Percentiles rank a stretch among this genome's conserved stretches.
Conservation (phyloP, 53 echinoderm and acorn worm species). For the Luidia sarsii region DNA sequence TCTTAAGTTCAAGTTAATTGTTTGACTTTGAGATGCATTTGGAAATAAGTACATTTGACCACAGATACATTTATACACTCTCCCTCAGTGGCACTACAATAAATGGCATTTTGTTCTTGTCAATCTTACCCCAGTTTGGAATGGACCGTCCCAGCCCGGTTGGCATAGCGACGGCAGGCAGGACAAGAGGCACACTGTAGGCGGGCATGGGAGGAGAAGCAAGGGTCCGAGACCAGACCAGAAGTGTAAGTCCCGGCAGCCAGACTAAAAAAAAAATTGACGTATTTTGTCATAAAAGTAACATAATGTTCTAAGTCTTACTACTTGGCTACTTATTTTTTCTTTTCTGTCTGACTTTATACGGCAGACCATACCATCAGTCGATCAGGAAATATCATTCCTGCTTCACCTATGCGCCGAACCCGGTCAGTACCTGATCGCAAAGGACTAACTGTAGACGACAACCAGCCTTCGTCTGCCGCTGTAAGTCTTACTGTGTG, state of each 20-base stretch:
- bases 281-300: no score
- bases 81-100: no score
- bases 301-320: no score
- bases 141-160: conserved; percentile 6
- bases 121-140: not conserved
- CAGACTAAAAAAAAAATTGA: not conserved
- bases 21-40: no score
- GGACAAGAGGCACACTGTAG: conserved; percentile 13
- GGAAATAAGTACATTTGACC: no score
- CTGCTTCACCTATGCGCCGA: conserved; percentile 18
- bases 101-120: no score
- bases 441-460: conserved; percentile 12
- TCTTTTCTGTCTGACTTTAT: not conserved
- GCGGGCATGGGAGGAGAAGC: conserved; percentile 7
- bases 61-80: no score
- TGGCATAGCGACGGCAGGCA: not conserved
- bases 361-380: conserved; percentile 24
- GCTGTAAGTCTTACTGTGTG: not conserved
- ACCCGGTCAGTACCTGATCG: conserved; percentile 36
- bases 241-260: not conserved
- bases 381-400: conserved; percentile 2
- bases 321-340: no score
- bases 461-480: conserved; percentile 3
- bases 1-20: no score
- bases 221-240: conserved; percentile 1